Evolutionary conservation across 2,888 invertebrate species (phyloP), one percentile per base, ranked within the genome.

Genomic region (Erannis defoliaria): DNA sequence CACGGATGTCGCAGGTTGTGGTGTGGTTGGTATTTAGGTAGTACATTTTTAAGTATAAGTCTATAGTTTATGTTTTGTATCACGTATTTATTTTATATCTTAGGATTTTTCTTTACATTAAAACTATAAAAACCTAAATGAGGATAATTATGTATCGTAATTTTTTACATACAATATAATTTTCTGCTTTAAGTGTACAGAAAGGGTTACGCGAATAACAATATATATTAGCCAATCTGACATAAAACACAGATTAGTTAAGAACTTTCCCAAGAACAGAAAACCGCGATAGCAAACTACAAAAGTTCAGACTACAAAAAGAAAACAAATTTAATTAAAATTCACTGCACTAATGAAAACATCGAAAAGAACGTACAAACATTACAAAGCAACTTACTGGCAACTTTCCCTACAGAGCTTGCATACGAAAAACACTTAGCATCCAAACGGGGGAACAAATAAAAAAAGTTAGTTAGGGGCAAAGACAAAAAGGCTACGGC

Each of bases 401-500:
- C 60, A 75, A 72, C 65, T 69, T 67, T 64, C 53, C 48, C 26
- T 62, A 70, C 67, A 67, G 66, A 75, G 77, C 74, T 80, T 80
- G 81, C 79, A 77, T 80, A 78, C 74, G 68, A 85, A 85, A 86
- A 89, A 81, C 85, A 88, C 85, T 90, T 88, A 86, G 74, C 81
- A 75, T 73, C 74, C 74, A 80, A 85, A 77, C 74, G 58, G 66
- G 65, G 75, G 75, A 70, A 75, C 73, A 78, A 86, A 84, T 77
- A 80, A 81, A 85, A 87, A 86, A 87, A 81, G 80, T 85, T 85
- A 82, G 85, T 82, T 80, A 77, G 82, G 74, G 81, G 81, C 82
- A 87, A 82, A 86, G 88, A 89, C 85, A 90, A 90, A 90, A 91
- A 90, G 86, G 80, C 82, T 81, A 72, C 76, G 74, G 78, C 79